phyloP scores from a whole-genome alignment of 2,797 vertebrate genomes.

The Halcyon smyrnensis region DNA sequence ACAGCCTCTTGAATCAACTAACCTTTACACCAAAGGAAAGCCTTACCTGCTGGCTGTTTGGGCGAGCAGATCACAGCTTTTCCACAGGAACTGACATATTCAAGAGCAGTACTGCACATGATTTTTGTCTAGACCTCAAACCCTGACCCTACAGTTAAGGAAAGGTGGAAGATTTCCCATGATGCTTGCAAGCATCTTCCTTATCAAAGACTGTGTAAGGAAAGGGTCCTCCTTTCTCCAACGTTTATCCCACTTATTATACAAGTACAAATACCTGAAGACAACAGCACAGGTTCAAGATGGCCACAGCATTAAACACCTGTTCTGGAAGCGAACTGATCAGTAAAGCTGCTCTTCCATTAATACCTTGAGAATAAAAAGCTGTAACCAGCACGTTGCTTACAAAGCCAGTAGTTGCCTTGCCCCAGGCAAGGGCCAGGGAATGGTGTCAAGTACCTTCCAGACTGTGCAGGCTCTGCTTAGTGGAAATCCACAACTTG shows the following conservation, averaged over 20 bases:
- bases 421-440: background rate
- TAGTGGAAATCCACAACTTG: background rate
- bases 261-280: background rate
- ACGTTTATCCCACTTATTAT: background rate
- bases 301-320: background rate
- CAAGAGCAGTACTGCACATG: background rate
- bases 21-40: background rate
- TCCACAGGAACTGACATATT: background rate
- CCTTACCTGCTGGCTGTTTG: background rate
- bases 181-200: background rate
- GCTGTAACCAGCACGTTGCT: background rate
- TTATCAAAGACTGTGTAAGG: background rate
- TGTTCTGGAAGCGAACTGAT: background rate
- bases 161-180: background rate
- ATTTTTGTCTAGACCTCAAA: background rate
- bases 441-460: background rate
- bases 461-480: background rate
- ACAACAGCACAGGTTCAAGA: background rate
- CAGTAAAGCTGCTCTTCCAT: background rate
- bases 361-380: background rate
- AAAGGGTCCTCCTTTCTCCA: background rate
- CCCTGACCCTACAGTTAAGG: background rate
- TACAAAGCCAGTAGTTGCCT: background rate
- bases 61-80: background rate
- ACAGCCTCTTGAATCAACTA: background rate